These are phyloP conservation scores for Lacerta agilis DNA, from an alignment of 2,797 vertebrate species.

Conservation along the genomic window DNA sequence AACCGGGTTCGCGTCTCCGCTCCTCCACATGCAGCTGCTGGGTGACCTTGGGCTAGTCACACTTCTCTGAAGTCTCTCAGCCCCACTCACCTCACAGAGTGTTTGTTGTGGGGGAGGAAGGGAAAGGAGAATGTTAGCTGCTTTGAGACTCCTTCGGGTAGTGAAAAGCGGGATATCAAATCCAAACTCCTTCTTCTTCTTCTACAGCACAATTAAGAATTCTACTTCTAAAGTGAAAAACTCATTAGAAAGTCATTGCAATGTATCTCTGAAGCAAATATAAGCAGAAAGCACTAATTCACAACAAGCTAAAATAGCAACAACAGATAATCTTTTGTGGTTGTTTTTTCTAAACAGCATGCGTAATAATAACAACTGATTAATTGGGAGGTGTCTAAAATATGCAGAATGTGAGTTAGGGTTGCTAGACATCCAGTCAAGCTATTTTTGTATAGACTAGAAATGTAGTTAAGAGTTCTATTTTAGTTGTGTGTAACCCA, in stretches of 20 bases:
- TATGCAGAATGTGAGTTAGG: not conserved
- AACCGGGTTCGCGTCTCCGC: too few relatives aligned
- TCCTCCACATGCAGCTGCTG: too few relatives aligned
- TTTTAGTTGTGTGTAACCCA: not conserved
- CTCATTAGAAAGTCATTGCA: not conserved
- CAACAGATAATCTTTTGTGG: not conserved
- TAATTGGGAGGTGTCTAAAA: not conserved
- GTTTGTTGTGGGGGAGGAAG: too few relatives aligned
- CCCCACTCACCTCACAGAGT: too few relatives aligned
- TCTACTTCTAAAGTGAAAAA: not conserved
- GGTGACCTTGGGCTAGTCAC: too few relatives aligned
- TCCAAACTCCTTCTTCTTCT: too few relatives aligned
- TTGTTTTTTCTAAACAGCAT: too few relatives aligned
- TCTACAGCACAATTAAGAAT: not conserved
- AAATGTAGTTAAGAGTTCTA: not conserved
- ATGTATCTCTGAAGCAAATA: not conserved
- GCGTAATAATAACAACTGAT: not conserved
- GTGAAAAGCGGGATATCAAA: too few relatives aligned
- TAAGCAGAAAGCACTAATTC: not conserved
- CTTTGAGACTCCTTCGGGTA: too few relatives aligned
- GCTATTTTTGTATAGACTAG: not conserved
- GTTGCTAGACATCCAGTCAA: not conserved
- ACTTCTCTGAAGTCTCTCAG: too few relatives aligned
- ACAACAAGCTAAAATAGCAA: too few relatives aligned
- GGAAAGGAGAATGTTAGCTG: too few relatives aligned